These are phyloP conservation scores for Centropus bengalensis DNA, from an alignment of 2,113 vertebrate genomes.

Conservation along the genomic window DNA sequence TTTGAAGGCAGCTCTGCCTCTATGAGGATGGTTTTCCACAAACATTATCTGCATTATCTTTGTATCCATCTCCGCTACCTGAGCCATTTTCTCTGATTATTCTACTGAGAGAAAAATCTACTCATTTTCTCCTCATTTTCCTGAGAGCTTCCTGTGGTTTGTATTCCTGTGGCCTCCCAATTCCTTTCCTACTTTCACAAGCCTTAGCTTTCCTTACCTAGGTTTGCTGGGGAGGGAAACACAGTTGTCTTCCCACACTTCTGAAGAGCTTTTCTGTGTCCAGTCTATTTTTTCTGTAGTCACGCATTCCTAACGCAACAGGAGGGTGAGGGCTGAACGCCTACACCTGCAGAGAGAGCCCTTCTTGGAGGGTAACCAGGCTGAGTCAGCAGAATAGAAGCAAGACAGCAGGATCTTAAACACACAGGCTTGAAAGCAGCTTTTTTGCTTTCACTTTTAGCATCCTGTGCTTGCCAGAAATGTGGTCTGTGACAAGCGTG, in stretches of 20 bases:
- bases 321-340: background rate
- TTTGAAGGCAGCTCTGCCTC: background rate
- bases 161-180: background rate
- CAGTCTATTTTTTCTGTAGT: background rate
- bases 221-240: background rate
- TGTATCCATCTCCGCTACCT: background rate
- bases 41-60: background rate
- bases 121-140: background rate
- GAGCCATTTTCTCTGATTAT: background rate
- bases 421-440: background rate
- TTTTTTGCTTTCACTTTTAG: background rate
- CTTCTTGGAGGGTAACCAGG: background rate
- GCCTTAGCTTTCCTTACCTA: background rate
- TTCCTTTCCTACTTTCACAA: background rate
- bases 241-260: background rate
- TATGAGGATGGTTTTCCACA: background rate
- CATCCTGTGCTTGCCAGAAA: background rate
- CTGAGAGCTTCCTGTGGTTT: background rate
- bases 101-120: background rate
- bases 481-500: background rate
- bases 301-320: background rate
- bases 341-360: constrained; percentile 15
- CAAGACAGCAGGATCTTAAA: background rate
- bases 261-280: background rate
- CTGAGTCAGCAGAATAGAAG: constrained; percentile 4